A percentile compares a stretch with the other conserved stretches of the same genome.
Evolutionary conservation across 2,113 vertebrate genomes (phyloP).

Genomic region (Furnarius figulus): DNA sequence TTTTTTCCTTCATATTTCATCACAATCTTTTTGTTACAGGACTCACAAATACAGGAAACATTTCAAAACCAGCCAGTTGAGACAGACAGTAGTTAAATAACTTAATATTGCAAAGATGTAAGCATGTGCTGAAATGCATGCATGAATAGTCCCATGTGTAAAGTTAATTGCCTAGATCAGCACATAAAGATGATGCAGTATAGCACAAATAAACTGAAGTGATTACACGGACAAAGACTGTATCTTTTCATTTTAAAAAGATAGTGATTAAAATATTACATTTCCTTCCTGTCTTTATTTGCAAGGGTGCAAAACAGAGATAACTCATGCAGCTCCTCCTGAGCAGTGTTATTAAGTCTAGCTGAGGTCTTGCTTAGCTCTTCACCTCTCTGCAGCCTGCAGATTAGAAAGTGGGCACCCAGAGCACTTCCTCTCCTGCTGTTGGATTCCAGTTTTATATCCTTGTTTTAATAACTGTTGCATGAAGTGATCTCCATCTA

Average conservation of each 20-base stretch:
- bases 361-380: background rate
- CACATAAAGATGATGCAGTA: background rate
- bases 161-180: slow-evolving; percentile 27
- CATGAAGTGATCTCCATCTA: slow-evolving; percentile 47
- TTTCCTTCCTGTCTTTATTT: slow-evolving; percentile 11
- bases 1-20: background rate
- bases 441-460: background rate
- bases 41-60: background rate
- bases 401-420: background rate
- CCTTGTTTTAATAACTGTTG: background rate
- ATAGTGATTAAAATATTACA: background rate
- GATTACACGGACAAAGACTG: background rate
- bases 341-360: background rate
- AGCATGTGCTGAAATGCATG: background rate
- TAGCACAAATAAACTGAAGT: background rate
- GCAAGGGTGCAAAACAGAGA: background rate
- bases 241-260: background rate
- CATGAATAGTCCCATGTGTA: background rate
- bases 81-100: background rate
- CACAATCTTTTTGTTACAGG: background rate
- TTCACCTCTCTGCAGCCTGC: background rate
- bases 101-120: background rate
- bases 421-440: background rate
- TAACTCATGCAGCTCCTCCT: background rate
- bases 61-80: background rate